Base-by-base conservation (phyloP, 2,113 vertebrate species). In the Eurystomus gularis region DNA sequence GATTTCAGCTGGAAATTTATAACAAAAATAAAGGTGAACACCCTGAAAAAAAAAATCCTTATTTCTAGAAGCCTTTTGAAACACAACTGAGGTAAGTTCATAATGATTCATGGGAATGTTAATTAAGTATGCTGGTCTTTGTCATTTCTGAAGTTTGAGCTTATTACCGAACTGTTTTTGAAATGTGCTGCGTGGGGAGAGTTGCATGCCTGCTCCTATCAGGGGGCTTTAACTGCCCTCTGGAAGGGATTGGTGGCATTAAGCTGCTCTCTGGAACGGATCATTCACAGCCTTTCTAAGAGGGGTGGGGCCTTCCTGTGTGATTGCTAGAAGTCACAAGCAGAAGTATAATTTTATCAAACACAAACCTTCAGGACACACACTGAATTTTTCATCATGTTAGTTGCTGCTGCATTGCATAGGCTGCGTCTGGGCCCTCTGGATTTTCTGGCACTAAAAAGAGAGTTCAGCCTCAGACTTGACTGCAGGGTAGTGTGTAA, bases 181-280 rank as follows among this genome's bases (percentile, higher is more conserved):
- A 88, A 88, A 40, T 16, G 16, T 54, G 14, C 15, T 31, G 24
- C 20, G 7, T 21, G 31, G 24, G 54, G 11, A 40, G 44, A 46
- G n/a, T 19, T 5, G 7, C 37, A 21, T 16, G 37, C 4, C 7
- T 2, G 6, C 17, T 62, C n/a, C 10, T 44, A 6, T 4, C 2
- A 1, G 29, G 49, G 52, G 64, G 14, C 5, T 52, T 83, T 37
- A 70, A 7, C 23, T 78, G 29, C 29, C 35, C 72, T 71, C 48
- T 93, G 65, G 29, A 69, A 69, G 44, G 29, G 35, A n/a, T 48
- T 51, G 28, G 35, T 37, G 54, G 12, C 44, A 11, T 40, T 33
- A 26, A 65, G 11, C 17, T 77, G 29, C 33, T 37, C 76, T 68
- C 48, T 93, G 69, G 33, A 68, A 69, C 40, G 23, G 35, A 31